A percentile compares a stretch with the other conserved stretches of the same genome.
Conservation (phyloP, 2,888 invertebrate genomes). For the Liodrosophila aerea region DNA sequence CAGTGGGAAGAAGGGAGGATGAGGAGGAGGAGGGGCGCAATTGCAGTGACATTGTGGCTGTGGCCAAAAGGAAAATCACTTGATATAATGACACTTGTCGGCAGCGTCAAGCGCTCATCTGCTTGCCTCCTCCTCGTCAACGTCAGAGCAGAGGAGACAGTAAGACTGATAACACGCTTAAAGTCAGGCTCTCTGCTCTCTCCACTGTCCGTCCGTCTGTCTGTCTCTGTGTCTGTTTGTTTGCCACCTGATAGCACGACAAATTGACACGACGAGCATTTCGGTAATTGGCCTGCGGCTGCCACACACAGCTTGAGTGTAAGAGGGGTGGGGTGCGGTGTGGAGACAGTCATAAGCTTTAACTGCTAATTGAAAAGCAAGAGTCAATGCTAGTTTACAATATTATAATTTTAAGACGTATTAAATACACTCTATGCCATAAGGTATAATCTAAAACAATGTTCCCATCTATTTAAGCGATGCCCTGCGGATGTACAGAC, state of each 20-base stretch:
- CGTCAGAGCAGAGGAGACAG: conserved; percentile 16
- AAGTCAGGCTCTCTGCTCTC: conserved; percentile 7
- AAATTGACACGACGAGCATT: conserved; percentile 9
- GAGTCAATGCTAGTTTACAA: too few species aligned
- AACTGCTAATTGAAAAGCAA: conserved; percentile 69
- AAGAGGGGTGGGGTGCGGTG: not conserved
- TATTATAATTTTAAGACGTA: too few species aligned
- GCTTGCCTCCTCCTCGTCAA: conserved; percentile 18
- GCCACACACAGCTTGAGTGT: not conserved
- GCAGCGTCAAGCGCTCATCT: conserved; percentile 9
- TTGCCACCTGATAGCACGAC: conserved; percentile 15
- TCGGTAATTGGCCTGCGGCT: conserved; percentile 11
- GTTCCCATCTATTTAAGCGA: too few species aligned
- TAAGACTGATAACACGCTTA: conserved; percentile 13
- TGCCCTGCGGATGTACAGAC: too few species aligned
- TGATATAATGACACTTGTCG: conserved; percentile 77
- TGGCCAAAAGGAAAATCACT: conserved; percentile 71
- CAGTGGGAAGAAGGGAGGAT: not conserved
- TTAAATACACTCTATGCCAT: too few species aligned
- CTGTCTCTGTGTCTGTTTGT: not conserved
- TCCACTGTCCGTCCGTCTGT: not conserved
- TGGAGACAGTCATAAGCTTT: conserved; percentile 44
- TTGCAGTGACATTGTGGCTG: conserved; percentile 29
- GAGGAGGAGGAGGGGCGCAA: not conserved
- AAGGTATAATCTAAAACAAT: too few species aligned